Percentiles rank a stretch among this genome's conserved stretches.
phyloP scores from a whole-genome alignment of 2,113 vertebrate genomes.

The Oenanthe oenanthe region DNA sequence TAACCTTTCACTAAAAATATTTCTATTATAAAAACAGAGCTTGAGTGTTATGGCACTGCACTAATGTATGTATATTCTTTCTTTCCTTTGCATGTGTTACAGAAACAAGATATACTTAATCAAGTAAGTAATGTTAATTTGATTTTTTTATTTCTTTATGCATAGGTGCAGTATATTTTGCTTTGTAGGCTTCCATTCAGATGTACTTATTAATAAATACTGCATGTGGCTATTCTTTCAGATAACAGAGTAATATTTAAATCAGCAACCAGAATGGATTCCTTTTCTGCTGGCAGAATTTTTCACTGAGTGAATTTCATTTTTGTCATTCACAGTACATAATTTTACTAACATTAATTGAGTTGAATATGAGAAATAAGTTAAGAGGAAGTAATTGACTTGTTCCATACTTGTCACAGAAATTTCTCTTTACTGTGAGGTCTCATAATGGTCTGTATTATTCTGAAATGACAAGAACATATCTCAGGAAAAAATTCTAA shows the following conservation, averaged over 20 bases:
- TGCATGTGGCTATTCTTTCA: background rate
- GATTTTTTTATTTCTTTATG: slow-evolving; percentile 29
- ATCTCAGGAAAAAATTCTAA: background rate
- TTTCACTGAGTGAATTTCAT: background rate
- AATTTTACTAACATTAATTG: background rate
- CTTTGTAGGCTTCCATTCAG: background rate
- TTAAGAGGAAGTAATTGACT: background rate
- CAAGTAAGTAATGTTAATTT: slow-evolving; percentile 85
- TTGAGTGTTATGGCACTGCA: background rate
- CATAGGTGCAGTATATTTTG: background rate
- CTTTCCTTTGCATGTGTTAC: slow-evolving; percentile 76
- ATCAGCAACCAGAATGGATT: background rate
- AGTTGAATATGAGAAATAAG: background rate
- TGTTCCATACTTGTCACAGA: background rate
- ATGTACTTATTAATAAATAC: background rate
- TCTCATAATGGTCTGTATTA: background rate
- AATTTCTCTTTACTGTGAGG: background rate
- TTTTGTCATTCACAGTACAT: background rate
- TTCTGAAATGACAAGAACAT: background rate
- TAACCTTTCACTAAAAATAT: slow-evolving; percentile 33
- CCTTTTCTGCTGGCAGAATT: background rate
- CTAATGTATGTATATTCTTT: slow-evolving; percentile 68
- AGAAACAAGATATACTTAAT: slow-evolving; percentile 95
- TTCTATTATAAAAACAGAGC: slow-evolving; percentile 8
- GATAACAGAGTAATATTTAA: background rate